phyloP scores from a whole-genome alignment of 2,888 invertebrate genomes.

The Phrixothrix hirtus region DNA sequence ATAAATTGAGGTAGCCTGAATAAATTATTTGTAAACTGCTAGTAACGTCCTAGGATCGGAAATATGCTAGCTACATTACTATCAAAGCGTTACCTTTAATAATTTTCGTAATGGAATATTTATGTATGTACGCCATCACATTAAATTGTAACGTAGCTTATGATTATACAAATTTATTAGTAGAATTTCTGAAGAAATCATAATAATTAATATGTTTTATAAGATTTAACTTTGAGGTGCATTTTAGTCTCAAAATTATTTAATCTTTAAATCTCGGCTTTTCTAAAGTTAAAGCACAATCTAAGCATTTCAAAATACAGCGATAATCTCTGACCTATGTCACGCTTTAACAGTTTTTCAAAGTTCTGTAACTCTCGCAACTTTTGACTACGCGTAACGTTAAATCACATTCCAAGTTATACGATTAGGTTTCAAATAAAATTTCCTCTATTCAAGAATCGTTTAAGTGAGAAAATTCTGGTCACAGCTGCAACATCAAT shows the following conservation, averaged over 20 bases:
- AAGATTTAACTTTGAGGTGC: slow-evolving; percentile 27
- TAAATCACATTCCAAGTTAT: slow-evolving; percentile 50
- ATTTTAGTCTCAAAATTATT: slow-evolving; percentile 4
- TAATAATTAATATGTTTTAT: slow-evolving; percentile 23
- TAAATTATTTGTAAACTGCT: no score
- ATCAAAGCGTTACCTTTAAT: no score
- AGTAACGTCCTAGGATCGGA: no score
- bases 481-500: slow-evolving; percentile 49
- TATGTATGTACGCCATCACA: no score
- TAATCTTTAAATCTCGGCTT: slow-evolving; percentile 6
- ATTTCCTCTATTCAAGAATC: slow-evolving; percentile 43
- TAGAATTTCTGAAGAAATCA: no score
- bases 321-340: slow-evolving; percentile 28
- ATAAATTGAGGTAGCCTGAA: no score
- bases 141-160: no score
- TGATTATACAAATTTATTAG: no score
- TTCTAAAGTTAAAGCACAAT: slow-evolving; percentile 1
- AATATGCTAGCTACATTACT: no score
- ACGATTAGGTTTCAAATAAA: slow-evolving; percentile 48
- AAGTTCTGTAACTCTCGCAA: slow-evolving; percentile 16
- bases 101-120: no score
- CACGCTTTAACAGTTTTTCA: slow-evolving; percentile 26
- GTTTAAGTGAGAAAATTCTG: slow-evolving; percentile 44
- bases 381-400: slow-evolving; percentile 21
- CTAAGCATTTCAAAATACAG: slow-evolving; percentile 13